These are phyloP conservation scores for Phlogophora meticulosa DNA, from an alignment of 2,888 invertebrate genomes.

Conservation along the genomic window DNA sequence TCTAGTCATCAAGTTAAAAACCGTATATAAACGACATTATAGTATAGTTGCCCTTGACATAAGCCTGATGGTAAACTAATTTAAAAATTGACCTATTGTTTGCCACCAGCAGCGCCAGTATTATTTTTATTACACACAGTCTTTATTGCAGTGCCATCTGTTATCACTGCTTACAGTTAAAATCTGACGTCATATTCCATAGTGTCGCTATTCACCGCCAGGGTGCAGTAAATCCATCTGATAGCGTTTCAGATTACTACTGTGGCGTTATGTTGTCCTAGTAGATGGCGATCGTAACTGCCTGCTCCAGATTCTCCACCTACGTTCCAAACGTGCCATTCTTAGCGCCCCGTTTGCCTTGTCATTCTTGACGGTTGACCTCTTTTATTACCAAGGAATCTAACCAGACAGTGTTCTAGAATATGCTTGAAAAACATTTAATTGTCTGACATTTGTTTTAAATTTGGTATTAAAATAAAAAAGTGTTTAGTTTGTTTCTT, in stretches of 20 bases:
- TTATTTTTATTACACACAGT: too few relatives aligned
- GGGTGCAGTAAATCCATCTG: conserved; percentile 43
- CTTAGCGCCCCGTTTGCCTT: conserved; percentile 55
- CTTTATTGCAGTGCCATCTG: conserved; percentile 42
- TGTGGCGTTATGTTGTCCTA: conserved; percentile 76
- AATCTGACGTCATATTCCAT: neutral
- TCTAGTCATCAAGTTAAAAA: neutral
- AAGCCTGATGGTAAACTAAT: neutral
- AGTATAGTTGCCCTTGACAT: neutral
- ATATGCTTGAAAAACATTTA: neutral
- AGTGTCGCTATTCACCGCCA: conserved; percentile 42
- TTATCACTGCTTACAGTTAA: neutral
- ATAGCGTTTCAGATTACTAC: conserved; percentile 15
- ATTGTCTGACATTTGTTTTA: conserved; percentile 1
- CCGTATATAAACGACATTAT: neutral
- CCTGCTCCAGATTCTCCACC: conserved; percentile 91
- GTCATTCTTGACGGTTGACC: conserved; percentile 58
- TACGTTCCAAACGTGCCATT: conserved; percentile 89
- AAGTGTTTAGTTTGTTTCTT: neutral
- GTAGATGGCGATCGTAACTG: conserved; percentile 90
- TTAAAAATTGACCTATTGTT: neutral
- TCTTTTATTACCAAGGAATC: conserved; percentile 38
- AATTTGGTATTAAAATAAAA: neutral
- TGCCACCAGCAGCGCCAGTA: neutral
- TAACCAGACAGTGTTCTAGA: conserved; percentile 15